Evolutionary conservation across 2,113 vertebrate species (phyloP), one percentile per base, ranked within the genome.

Genomic region (Deroptyus accipitrinus): DNA sequence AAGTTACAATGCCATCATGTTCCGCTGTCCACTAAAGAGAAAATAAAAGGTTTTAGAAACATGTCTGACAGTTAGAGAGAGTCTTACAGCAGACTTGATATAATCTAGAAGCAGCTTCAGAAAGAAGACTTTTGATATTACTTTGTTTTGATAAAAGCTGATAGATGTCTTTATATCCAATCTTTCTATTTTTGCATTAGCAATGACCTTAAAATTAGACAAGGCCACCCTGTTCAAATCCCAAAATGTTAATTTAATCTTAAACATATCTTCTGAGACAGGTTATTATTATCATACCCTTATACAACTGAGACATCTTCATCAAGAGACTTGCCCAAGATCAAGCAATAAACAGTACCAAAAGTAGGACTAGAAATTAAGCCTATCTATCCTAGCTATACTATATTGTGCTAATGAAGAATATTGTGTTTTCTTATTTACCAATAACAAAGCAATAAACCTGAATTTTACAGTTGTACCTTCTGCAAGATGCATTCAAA

Each of bases 1-100:
- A 98, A 23, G 97, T 97, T 54, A 98, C 61, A 62, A 98, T 89
- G 41, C 96, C 97, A 10, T 97, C 97, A 9, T 97, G 94, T 17
- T 69, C 48, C 24, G 93, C 77, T 55, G 96, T 93, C 98, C 98
- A 98, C 98, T 98, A 93, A 20, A 96, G 81, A 62, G 77, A 70
- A 84, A 46, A 96, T 1, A 80, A 51, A 68, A 64, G 31, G 37
- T 14, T 70, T 87, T 75, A 68, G 41, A 88, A 74, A 46, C 24
- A 69, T 15, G 14, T 46, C 86, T 75, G 20, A 64, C 22, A 13
- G 33, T 64, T 73, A 55, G 19, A 66, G 20, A 59, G 57, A 52
- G 28, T 78, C 48, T 64, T 48, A 61, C 54, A 68, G 42, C 37
- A 74, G 14, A 41, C 19, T 25, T 70, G 54, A 57, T 86, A 7